phyloP scores from a whole-genome alignment of 2,888 invertebrate genomes.

The Scrobipalpa costella region DNA sequence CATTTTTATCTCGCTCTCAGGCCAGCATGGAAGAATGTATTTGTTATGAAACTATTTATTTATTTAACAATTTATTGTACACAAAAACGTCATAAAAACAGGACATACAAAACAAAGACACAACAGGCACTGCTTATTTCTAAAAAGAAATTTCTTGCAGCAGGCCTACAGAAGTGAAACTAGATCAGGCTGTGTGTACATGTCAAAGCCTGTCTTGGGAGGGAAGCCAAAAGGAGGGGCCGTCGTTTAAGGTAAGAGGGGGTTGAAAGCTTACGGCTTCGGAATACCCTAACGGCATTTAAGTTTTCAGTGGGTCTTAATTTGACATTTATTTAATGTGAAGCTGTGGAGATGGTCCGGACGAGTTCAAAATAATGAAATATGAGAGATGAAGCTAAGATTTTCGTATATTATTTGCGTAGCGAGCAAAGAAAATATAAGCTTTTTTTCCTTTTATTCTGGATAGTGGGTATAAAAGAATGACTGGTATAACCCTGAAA shows the following conservation, averaged over 20 bases:
- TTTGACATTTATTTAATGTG: conserved; percentile 4
- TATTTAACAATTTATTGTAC: too few relatives aligned
- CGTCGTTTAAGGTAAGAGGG: conserved; percentile 13
- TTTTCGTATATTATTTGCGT: neutral
- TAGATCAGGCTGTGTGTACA: neutral
- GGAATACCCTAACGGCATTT: conserved; percentile 17
- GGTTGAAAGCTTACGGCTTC: conserved; percentile 18
- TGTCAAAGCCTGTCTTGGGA: neutral
- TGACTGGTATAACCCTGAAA: too few relatives aligned
- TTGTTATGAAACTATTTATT: too few relatives aligned
- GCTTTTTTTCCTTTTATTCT: too few relatives aligned
- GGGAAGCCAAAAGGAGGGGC: neutral
- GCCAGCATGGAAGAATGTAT: too few relatives aligned
- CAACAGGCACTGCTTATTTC: too few relatives aligned
- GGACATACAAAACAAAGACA: too few relatives aligned
- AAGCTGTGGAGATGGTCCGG: neutral
- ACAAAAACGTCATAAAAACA: too few relatives aligned
- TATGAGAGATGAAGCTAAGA: neutral
- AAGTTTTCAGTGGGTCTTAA: conserved; percentile 17
- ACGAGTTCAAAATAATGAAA: conserved; percentile 8
- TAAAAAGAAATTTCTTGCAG: too few relatives aligned
- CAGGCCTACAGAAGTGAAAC: neutral
- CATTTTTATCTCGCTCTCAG: too few relatives aligned
- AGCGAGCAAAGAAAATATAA: neutral
- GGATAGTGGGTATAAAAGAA: too few relatives aligned